Conservation (phyloP, 1,140 invertebrate genomes). For the Drosophila nebulosa region DNA sequence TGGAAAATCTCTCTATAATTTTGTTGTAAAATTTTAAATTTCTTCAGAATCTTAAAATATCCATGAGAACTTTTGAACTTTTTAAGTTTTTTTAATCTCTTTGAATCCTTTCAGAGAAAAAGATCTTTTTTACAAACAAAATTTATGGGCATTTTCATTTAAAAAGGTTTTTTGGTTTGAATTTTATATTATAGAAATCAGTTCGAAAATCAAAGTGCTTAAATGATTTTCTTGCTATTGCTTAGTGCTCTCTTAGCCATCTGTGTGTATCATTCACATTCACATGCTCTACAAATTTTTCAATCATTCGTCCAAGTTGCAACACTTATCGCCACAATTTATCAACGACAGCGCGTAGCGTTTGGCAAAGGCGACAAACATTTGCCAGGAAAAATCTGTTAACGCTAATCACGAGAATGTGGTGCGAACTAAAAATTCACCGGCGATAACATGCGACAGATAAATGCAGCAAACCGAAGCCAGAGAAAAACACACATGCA, state of each 20-base stretch:
- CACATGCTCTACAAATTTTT: slow-evolving; percentile 1
- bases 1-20: too few relatives aligned
- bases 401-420: slow-evolving; percentile 41
- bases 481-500: slow-evolving; percentile 25
- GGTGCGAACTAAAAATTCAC: slow-evolving; percentile 36
- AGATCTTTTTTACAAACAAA: too few relatives aligned
- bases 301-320: not conserved
- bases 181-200: too few relatives aligned
- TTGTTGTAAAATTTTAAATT: too few relatives aligned
- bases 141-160: too few relatives aligned
- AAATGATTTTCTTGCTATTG: too few relatives aligned
- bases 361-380: slow-evolving; percentile 30
- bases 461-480: slow-evolving; percentile 18
- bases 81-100: too few relatives aligned
- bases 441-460: slow-evolving; percentile 38
- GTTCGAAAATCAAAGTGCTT: too few relatives aligned
- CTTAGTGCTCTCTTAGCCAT: not conserved
- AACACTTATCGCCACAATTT: slow-evolving; percentile 10
- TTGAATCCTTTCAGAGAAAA: too few relatives aligned
- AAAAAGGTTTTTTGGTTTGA: not conserved
- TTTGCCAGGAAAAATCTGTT: slow-evolving; percentile 63
- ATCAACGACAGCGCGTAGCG: slow-evolving; percentile 10
- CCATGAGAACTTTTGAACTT: too few relatives aligned
- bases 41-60: too few relatives aligned
- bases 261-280: not conserved